phyloP scores from a whole-genome alignment of 2,888 invertebrate genomes.

The Ochropleura plecta region DNA sequence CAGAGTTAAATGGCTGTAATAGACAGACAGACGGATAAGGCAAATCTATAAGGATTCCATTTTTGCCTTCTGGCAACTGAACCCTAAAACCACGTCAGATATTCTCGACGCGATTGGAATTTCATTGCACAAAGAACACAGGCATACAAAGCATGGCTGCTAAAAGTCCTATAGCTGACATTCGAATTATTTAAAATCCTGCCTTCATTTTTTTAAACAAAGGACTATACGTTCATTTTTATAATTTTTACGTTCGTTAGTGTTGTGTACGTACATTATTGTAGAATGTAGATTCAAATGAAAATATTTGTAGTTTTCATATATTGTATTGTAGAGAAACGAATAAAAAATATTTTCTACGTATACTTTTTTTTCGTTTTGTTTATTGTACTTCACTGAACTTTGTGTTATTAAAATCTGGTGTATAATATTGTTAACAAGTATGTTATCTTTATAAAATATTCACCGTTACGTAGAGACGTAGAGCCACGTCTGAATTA shows the following conservation, averaged over 20 bases:
- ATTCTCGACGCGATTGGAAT: constrained; percentile 24
- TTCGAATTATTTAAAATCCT: constrained; percentile 9
- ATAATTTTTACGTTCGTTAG: background rate
- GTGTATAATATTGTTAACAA: no score
- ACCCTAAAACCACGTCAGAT: constrained; percentile 1
- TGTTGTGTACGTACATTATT: background rate
- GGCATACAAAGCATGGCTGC: constrained; percentile 9
- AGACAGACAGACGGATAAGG: no score
- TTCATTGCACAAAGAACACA: constrained; percentile 20
- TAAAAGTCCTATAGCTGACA: background rate
- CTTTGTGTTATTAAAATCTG: background rate
- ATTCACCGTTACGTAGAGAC: no score
- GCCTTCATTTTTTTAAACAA: background rate
- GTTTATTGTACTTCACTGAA: background rate
- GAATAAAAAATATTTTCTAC: background rate
- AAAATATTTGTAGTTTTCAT: constrained; percentile 8
- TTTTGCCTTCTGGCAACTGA: no score
- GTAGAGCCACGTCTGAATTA: no score
- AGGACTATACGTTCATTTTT: background rate
- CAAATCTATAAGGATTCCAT: no score
- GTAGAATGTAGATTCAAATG: constrained; percentile 9
- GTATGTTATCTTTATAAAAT: no score
- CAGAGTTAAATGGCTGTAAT: no score
- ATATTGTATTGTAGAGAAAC: constrained; percentile 10
- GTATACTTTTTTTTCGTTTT: background rate